Base-by-base conservation (phyloP, 1,140 invertebrate genomes). In the Bombus cullumanus region DNA sequence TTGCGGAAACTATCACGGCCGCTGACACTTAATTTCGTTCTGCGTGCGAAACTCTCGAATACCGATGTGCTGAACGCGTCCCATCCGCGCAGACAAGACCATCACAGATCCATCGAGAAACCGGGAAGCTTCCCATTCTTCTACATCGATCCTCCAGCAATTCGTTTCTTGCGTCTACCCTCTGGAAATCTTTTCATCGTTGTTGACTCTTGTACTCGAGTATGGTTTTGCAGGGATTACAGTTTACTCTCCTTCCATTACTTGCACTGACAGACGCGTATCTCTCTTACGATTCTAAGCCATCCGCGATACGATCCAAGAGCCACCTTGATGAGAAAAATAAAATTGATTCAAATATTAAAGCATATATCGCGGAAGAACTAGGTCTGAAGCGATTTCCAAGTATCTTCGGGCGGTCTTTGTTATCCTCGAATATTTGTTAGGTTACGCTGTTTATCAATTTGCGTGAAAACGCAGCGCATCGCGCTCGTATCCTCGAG, bases 11-110 rank as follows among this genome's bases (percentile, higher is more conserved):
- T 28, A 81, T 81, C 39, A 64, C 39, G 39, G n/a, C 41, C 59
- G 71, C 8, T 18, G 69, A 80, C 43, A 28, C 31, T 59, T 80
- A 68, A 88, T 88, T 85, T 81, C 59, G 73, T 77, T 69, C 10
- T 53, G 43, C 25, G 59, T 25, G 41, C 25, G 53, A 57, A 41
- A 71, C 71, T 57, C 64, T 84, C 64, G 72, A 74, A 37, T 34
- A 64, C 3, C 71, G 79, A 41, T 47, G 72, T 15, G 74, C 82
- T 10, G 78, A 37, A 53, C 47, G 47, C 47, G 47, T 53, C 6
- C 18, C 18, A 53, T 22, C 47, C 1, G 5, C 47, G 47, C 47
- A 8, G 18, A 53, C 47, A 8, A 53, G 5, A 22, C 47, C 47
- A 22, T 53, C 47, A 0, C 47, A 2, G 6, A 53, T 72, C 47